A percentile compares a stretch with the other conserved stretches of the same genome.
Evolutionary conservation across 2,888 invertebrate species (phyloP).

Genomic region (Mimas tiliae): DNA sequence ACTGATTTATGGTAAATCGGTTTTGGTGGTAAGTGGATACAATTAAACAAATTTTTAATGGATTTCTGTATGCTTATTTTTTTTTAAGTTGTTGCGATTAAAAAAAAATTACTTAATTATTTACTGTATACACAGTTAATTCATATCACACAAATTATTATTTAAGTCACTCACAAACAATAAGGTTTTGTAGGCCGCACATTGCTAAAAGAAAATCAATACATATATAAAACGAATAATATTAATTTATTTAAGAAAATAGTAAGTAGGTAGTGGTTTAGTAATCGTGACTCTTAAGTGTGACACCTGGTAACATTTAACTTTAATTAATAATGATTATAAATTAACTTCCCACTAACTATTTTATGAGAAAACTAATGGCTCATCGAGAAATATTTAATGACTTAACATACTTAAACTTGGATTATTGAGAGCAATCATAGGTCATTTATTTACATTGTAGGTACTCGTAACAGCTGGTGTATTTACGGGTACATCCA

Average conservation of each 20-base stretch:
- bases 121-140: no score
- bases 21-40: constrained; percentile 3
- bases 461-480: neutral
- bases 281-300: no score
- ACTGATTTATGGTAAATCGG: neutral
- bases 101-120: no score
- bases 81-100: no score
- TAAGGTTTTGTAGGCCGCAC: no score
- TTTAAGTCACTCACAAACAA: no score
- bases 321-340: constrained; percentile 2
- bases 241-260: no score
- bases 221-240: no score
- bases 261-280: no score
- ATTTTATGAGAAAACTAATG: constrained; percentile 18
- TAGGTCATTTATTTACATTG: neutral
- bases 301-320: neutral
- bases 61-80: neutral
- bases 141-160: no score
- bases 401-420: neutral
- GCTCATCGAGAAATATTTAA: neutral
- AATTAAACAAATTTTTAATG: neutral
- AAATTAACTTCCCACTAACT: constrained; percentile 19
- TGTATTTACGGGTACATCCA: neutral
- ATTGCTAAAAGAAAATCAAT: no score
- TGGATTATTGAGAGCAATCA: neutral